Evolutionary conservation across 1,140 invertebrate genomes (phyloP).

Genomic region (Globodera rostochiensis): DNA sequence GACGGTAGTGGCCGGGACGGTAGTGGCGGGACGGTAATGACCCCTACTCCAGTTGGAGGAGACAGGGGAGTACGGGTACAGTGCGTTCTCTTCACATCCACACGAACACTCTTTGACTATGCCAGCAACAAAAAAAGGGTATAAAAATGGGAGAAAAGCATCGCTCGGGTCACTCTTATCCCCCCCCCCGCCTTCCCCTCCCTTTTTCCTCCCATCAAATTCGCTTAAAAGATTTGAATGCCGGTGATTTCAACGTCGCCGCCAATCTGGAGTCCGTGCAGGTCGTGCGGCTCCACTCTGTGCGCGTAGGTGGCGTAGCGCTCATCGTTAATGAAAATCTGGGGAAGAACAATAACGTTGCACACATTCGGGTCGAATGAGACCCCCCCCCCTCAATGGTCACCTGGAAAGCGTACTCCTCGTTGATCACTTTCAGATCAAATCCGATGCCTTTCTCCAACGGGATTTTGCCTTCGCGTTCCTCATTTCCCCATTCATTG

Average conservation of each 20-base stretch:
- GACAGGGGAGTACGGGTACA: too few relatives aligned
- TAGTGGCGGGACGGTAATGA: too few relatives aligned
- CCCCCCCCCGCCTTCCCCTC: too few relatives aligned
- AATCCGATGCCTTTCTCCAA: constrained; percentile 63
- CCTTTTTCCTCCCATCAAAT: too few relatives aligned
- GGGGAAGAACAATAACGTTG: constrained; percentile 32
- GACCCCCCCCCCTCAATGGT: background rate
- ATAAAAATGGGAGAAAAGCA: too few relatives aligned
- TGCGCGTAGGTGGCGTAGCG: constrained; percentile 59
- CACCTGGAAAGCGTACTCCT: constrained; percentile 62
- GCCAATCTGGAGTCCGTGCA: constrained; percentile 60
- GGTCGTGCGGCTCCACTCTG: constrained; percentile 55
- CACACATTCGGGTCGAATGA: background rate
- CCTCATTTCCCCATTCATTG: constrained; percentile 63
- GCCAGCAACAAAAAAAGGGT: too few relatives aligned
- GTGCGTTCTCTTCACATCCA: too few relatives aligned
- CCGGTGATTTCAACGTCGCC: constrained; percentile 61
- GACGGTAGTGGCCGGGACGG: too few relatives aligned
- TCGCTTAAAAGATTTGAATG: constrained; percentile 57
- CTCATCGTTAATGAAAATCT: constrained; percentile 59
- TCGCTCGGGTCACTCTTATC: too few relatives aligned
- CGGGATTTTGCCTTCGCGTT: constrained; percentile 60
- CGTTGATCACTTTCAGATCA: constrained; percentile 62
- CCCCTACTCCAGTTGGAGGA: too few relatives aligned
- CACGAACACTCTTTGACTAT: too few relatives aligned